A percentile compares a stretch with the other conserved stretches of the same genome.
Conservation (phyloP, 1,140 invertebrate species). For the Aphidius gifuensis region DNA sequence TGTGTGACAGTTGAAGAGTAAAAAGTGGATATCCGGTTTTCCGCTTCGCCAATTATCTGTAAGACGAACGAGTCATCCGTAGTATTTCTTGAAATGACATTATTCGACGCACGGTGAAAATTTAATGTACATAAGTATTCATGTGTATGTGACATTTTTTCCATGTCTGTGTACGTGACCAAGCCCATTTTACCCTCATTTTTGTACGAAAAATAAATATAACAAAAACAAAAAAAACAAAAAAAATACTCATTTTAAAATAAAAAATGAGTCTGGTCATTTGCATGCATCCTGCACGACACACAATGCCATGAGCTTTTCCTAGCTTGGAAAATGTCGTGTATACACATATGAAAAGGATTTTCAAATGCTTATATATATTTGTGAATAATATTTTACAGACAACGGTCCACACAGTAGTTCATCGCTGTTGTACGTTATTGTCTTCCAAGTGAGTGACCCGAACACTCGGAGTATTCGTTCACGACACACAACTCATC, state of each 20-base stretch:
- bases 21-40: conserved; percentile 45
- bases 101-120: too few relatives aligned
- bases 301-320: conserved; percentile 3
- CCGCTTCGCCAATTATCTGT: conserved; percentile 32
- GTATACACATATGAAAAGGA: conserved; percentile 5
- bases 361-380: background rate
- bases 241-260: background rate
- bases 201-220: too few relatives aligned
- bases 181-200: too few relatives aligned
- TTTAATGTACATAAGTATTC: conserved; percentile 4
- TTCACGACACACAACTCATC: conserved; percentile 1
- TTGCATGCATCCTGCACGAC: conserved; percentile 5
- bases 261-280: conserved; percentile 1
- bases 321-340: background rate
- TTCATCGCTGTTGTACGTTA: conserved; percentile 8
- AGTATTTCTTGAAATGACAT: background rate
- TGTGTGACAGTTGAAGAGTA: background rate
- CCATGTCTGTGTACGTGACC: too few relatives aligned
- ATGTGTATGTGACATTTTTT: too few relatives aligned
- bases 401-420: background rate
- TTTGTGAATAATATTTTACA: background rate
- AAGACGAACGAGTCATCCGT: conserved; percentile 11
- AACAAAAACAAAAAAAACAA: too few relatives aligned
- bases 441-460: conserved; percentile 14
- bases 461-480: background rate